Base-by-base conservation (phyloP, 2,888 invertebrate genomes). In the Nezara viridula region DNA sequence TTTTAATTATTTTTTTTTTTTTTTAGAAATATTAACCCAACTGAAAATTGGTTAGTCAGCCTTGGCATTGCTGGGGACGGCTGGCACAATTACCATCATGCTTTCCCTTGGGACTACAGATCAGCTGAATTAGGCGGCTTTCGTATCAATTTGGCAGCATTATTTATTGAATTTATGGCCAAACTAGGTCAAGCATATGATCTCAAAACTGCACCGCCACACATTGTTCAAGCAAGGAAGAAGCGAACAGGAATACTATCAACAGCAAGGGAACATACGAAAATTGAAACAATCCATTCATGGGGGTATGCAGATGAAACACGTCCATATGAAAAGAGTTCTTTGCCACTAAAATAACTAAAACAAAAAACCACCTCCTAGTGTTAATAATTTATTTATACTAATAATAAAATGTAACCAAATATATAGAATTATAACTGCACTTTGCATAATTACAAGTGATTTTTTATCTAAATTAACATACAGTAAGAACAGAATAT, bases 191-290 rank as follows among this genome's bases (percentile, higher is more conserved):
- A 93, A 91, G 95, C 95, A 1, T 95, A 95, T 91, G 96, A 96
- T 92, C 92, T 95, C 90, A 95, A 95, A 92, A 92, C 92, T 19
- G 93, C 92, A 19, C 92, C 93, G 5, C 92, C 93, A 14, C 95
- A 96, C 14, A 95, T 96, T 94, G 94, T 97, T 21, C 93, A 94
- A 92, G 95, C 94, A 91, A 94, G 97, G 32, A 96, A 96, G 0
- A 93, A 94, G 91, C 94, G 96, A 90, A 96, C 96, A 0, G 96
- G 96, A 77, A 37, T 21, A 1, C 40, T 37, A 40, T 37, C 77
- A 40, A 40, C 37, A 40, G 21, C 40, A 40, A 0, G 40, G 21
- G 40, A 77, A 40, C 1, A 21, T 37, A 40, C 77, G 7, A 77
- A 37, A 40, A 40, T 0, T 19, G 37, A 37, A 40, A 40, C 27